Evolutionary conservation across 2,113 vertebrate genomes (phyloP), one percentile per base, ranked within the genome.

Genomic region (Delphinapterus leucas): DNA sequence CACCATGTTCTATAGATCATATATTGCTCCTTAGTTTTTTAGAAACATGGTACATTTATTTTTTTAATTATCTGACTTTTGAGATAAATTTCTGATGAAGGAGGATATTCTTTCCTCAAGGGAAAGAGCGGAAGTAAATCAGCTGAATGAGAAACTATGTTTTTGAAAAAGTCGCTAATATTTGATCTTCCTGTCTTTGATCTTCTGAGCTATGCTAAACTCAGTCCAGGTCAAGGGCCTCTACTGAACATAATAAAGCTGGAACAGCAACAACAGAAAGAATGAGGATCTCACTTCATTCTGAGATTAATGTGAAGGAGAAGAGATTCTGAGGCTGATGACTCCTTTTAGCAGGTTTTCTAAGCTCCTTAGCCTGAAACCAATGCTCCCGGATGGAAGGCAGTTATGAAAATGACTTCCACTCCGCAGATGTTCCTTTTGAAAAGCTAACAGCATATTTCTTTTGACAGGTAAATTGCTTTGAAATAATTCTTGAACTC

Each of bases 381-480:
- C 92, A 95, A 7, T 13, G 73, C 61, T 93, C 84, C 60, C 38
- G 67, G 91, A 96, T 89, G n/a, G 91, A 97, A 97, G 20, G 91
- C 23, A 98, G 47, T 98, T 98, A 97, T 88, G 93, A 95, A 98
- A 99, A 99, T 98, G 83, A 95, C 86, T 97, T 97, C n/a, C 47
- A 76, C 97, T 98, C 93, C 97, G 95, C 96, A 98, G 98, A 94
- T 92, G 4, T 96, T 97, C 97, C 61, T 98, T 98, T 96, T 97
- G 80, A 96, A 97, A 98, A 98, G 83, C 91, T 93, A 98, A 85
- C 13, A 12, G 80, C 38, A 80, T 92, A 97, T 83, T 96, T 79
- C 97, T 96, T 98, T 97, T 98, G 98, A 98, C 97, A 98, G 88
- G 92, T 93, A 99, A 98, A 99, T 98, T 98, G 97, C 97, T 98